These are phyloP conservation scores for Operophtera brumata DNA, from an alignment of 2,888 invertebrate species.

Conservation along the genomic window DNA sequence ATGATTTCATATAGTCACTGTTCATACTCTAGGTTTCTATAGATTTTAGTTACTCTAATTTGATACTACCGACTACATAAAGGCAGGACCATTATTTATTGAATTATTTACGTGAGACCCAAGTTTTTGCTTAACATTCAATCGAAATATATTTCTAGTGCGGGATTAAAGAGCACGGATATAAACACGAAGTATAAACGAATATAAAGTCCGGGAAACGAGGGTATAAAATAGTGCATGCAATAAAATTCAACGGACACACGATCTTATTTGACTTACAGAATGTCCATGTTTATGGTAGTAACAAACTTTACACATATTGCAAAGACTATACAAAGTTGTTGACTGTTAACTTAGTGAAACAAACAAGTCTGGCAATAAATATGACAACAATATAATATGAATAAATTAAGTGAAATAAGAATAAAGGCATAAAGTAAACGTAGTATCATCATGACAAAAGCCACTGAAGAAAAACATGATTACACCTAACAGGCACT, in stretches of 20 bases:
- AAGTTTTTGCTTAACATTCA: not conserved
- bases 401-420: too few species aligned
- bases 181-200: slow-evolving; percentile 6
- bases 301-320: too few species aligned
- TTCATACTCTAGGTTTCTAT: not conserved
- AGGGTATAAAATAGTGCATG: slow-evolving; percentile 20
- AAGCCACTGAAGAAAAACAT: too few species aligned
- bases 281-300: slow-evolving; percentile 13
- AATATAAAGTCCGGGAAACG: slow-evolving; percentile 12
- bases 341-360: too few species aligned
- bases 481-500: too few species aligned
- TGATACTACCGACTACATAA: not conserved
- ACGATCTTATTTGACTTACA: slow-evolving; percentile 20
- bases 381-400: too few species aligned
- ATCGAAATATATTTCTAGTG: not conserved
- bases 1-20: too few species aligned
- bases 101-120: not conserved
- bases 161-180: slow-evolving; percentile 1
- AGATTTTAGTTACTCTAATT: not conserved
- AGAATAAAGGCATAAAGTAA: too few species aligned
- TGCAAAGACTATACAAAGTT: too few species aligned
- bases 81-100: not conserved
- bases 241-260: slow-evolving; percentile 15
- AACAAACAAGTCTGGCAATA: too few species aligned
- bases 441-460: too few species aligned